phyloP scores from a whole-genome alignment of 2,113 vertebrate genomes.

The Peromyscus californicus region DNA sequence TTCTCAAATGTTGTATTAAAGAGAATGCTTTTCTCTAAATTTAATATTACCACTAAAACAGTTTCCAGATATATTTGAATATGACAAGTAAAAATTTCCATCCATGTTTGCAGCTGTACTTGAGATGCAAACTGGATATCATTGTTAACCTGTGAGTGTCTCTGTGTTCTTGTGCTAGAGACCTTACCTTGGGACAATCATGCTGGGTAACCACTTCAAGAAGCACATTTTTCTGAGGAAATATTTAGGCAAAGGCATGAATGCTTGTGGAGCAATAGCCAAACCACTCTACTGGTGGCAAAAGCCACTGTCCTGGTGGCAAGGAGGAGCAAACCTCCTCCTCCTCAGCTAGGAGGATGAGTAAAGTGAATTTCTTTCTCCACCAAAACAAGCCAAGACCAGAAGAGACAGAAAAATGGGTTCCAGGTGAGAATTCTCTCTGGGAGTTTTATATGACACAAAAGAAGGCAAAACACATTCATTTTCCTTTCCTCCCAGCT shows the following conservation, averaged over 20 bases:
- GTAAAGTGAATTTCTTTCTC: slow-evolving; percentile 61
- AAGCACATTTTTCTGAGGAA: slow-evolving; percentile 36
- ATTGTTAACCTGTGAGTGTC: not conserved
- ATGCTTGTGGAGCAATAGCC: not conserved
- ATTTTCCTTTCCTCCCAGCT: slow-evolving; percentile 79
- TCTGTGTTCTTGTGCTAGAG: not conserved
- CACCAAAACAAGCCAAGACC: slow-evolving; percentile 38
- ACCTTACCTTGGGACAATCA: not conserved
- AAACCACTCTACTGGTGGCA: slow-evolving; percentile 28
- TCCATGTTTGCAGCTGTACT: not conserved
- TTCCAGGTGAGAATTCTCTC: slow-evolving; percentile 79
- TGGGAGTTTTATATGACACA: slow-evolving; percentile 74
- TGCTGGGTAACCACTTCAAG: slow-evolving; percentile 30
- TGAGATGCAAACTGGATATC: not conserved
- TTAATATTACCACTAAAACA: not conserved
- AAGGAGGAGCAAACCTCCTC: slow-evolving; percentile 67
- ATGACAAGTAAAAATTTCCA: not conserved
- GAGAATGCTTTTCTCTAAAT: not conserved
- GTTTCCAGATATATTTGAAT: not conserved
- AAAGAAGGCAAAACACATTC: slow-evolving; percentile 69
- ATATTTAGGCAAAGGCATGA: not conserved
- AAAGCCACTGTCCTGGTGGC: slow-evolving; percentile 26
- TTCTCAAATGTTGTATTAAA: not conserved
- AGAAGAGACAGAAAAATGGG: slow-evolving; percentile 73
- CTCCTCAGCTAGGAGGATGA: slow-evolving; percentile 56